Evolutionary conservation across 30 jellyfish, hydroid and myxozoan species (phyloP).

Genomic region (Mastigias papua): DNA sequence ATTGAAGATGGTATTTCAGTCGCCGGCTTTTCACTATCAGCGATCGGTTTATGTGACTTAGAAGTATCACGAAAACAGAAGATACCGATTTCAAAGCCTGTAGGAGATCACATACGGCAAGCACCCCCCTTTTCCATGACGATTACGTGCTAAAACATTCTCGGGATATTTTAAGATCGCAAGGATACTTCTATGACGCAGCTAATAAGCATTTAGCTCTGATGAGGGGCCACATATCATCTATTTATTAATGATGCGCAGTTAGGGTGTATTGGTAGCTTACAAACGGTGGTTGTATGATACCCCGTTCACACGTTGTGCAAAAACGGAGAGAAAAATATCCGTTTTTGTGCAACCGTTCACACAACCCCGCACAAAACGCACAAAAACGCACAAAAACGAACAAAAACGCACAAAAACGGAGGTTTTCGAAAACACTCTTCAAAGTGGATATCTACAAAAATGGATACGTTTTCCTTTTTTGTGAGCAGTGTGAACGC

Average conservation of each 20-base stretch:
- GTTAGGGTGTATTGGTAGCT: neutral
- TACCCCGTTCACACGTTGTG: too few relatives aligned
- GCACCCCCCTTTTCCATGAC: neutral
- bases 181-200: neutral
- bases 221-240: neutral
- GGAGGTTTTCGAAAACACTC: too few relatives aligned
- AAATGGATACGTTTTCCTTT: too few relatives aligned
- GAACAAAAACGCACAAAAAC: too few relatives aligned
- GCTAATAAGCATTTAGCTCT: neutral
- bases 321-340: too few relatives aligned
- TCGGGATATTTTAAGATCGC: neutral
- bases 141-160: neutral
- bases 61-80: neutral
- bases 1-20: neutral
- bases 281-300: neutral
- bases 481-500: too few relatives aligned
- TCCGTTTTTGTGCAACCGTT: too few relatives aligned
- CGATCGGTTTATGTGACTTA: neutral
- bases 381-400: too few relatives aligned
- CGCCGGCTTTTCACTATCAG: neutral
- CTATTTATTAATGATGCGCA: neutral
- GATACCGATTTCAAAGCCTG: neutral
- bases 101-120: neutral
- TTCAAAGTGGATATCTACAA: too few relatives aligned
- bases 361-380: too few relatives aligned